Percentiles rank a stretch among this genome's conserved stretches.
Evolutionary conservation across 2,888 invertebrate genomes (phyloP).

Genomic region (Camponotus fellah): DNA sequence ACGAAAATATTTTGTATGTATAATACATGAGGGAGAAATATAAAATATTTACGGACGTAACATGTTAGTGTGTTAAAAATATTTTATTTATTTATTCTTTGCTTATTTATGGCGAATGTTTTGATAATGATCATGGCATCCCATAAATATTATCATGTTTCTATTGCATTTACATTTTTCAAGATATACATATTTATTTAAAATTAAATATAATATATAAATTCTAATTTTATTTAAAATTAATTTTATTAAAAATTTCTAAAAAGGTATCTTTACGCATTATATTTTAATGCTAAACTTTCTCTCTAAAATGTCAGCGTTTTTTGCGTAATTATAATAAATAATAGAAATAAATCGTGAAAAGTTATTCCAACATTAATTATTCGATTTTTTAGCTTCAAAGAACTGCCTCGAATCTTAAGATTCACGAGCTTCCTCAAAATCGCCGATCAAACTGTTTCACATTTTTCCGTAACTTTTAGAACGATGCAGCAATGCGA

Average conservation of each 20-base stretch:
- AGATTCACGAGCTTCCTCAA: slow-evolving; percentile 49
- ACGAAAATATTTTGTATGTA: neutral
- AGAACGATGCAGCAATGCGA: slow-evolving; percentile 63
- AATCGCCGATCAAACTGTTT: slow-evolving; percentile 52
- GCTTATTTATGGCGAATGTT: slow-evolving; percentile 12
- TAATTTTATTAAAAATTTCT: neutral
- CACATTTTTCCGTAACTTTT: slow-evolving; percentile 77
- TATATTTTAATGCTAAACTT: neutral
- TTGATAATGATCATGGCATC: neutral
- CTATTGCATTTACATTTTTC: neutral
- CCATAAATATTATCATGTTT: neutral
- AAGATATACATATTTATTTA: neutral
- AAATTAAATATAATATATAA: no score
- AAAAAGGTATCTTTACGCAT: neutral
- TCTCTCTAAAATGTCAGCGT: neutral
- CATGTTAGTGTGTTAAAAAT: neutral
- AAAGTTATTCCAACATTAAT: neutral
- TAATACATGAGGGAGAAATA: neutral
- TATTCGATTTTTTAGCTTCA: neutral
- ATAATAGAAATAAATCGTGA: neutral
- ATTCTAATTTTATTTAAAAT: no score
- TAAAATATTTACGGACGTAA: neutral
- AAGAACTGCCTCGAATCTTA: neutral
- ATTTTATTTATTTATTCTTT: neutral
- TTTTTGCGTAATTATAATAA: neutral